A percentile compares a stretch with the other conserved stretches of the same genome.
These are phyloP conservation scores for Anarsia innoxiella DNA, from an alignment of 2,888 invertebrate genomes.

Conservation along the genomic window DNA sequence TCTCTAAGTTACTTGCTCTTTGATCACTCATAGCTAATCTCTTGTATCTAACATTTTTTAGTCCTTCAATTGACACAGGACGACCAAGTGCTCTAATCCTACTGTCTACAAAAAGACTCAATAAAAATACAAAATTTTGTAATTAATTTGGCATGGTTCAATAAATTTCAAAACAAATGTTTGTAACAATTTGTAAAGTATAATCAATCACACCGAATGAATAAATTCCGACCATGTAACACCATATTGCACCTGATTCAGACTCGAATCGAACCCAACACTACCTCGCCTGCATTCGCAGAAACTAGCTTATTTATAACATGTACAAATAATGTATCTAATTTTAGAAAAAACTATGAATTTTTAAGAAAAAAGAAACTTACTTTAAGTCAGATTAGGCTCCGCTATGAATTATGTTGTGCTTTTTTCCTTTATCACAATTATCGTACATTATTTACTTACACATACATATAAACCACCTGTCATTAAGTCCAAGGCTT, in stretches of 20 bases:
- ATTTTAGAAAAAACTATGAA: conserved; percentile 53
- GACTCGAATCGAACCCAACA: conserved; percentile 44
- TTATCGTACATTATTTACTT: conserved; percentile 60
- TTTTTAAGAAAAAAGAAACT: conserved; percentile 48
- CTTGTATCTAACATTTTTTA: too few species aligned
- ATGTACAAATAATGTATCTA: conserved; percentile 44
- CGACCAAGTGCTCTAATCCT: too few species aligned
- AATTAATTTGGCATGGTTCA: conserved; percentile 11
- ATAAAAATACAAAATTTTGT: conserved; percentile 7
- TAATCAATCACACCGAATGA: conserved; percentile 11
- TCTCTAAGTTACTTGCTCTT: too few species aligned
- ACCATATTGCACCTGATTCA: conserved; percentile 55
- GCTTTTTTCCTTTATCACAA: conserved; percentile 71
- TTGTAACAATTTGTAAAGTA: conserved; percentile 13
- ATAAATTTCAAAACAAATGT: conserved; percentile 11
- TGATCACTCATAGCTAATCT: too few species aligned
- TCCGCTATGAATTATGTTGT: conserved; percentile 65
- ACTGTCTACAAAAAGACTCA: conserved; percentile 3
- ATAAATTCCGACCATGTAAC: conserved; percentile 33
- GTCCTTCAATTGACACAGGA: too few species aligned
- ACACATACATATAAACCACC: conserved; percentile 48
- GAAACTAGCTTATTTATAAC: conserved; percentile 41
- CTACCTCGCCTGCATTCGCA: conserved; percentile 39
- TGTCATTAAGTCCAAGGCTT: conserved; percentile 58
- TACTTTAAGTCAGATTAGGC: conserved; percentile 64